A percentile compares a stretch with the other conserved stretches of the same genome.
phyloP scores from a whole-genome alignment of 2,797 vertebrate species.

The Poecilia gillii region DNA sequence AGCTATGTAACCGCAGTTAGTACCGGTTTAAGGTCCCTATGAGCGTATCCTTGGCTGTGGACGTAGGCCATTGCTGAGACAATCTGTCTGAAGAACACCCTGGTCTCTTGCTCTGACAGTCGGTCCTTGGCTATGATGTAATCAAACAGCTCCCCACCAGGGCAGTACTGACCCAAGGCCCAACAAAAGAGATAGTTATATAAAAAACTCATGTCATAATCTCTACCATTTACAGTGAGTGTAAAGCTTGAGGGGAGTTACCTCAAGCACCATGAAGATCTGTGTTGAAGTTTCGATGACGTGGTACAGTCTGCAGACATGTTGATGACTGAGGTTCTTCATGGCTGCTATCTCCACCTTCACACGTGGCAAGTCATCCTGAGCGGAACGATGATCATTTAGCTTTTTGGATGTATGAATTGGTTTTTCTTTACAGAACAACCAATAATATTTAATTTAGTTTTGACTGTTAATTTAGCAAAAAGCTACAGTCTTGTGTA shows the following conservation, averaged over 20 bases:
- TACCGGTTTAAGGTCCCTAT: slow-evolving; percentile 96
- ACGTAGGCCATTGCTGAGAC: slow-evolving; percentile 93
- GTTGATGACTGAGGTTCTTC: slow-evolving; percentile 94
- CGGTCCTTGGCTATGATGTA: slow-evolving; percentile 94
- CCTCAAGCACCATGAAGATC: slow-evolving; percentile 96
- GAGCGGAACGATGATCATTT: background rate
- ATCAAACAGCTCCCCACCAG: slow-evolving; percentile 95
- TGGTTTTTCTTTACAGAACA: background rate
- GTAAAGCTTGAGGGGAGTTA: slow-evolving; percentile 54
- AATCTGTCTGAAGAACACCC: slow-evolving; percentile 93
- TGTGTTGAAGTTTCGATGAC: slow-evolving; percentile 91
- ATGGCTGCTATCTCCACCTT: slow-evolving; percentile 94
- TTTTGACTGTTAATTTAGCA: background rate
- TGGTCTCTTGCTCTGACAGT: slow-evolving; percentile 91
- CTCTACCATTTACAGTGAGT: background rate
- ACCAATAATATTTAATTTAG: background rate
- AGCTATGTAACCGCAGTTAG: slow-evolving; percentile 38
- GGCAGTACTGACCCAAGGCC: slow-evolving; percentile 85
- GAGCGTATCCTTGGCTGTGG: slow-evolving; percentile 93
- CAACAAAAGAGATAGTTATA: background rate
- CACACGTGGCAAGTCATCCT: slow-evolving; percentile 93
- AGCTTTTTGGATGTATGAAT: background rate
- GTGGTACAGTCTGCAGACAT: slow-evolving; percentile 92
- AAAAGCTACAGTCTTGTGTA: background rate
- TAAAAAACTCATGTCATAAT: background rate